A percentile compares a stretch with the other conserved stretches of the same genome.
Conservation (phyloP, 2,797 vertebrate genomes). For the Borostomias antarcticus region DNA sequence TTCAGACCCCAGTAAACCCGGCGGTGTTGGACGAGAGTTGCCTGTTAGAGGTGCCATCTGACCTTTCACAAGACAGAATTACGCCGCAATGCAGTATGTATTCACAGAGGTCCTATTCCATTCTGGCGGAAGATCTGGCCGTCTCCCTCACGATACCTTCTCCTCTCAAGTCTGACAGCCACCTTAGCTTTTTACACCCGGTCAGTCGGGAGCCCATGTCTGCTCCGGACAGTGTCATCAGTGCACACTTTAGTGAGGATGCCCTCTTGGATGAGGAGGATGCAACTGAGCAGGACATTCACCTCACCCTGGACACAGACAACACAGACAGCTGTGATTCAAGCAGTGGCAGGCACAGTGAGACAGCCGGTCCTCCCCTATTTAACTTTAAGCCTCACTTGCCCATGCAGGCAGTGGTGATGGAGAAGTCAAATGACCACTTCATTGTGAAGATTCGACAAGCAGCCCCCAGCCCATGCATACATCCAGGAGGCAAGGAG, state of each 20-base stretch:
- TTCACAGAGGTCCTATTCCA: conserved; percentile 79
- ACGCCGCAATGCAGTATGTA: conserved; percentile 45
- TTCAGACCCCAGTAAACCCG: conserved; percentile 80
- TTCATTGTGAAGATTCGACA: conserved; percentile 96
- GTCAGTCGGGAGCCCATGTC: conserved; percentile 66
- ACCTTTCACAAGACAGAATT: conserved; percentile 58
- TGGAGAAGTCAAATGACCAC: conserved; percentile 96
- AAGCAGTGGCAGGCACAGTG: conserved; percentile 73
- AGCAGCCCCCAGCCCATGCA: conserved; percentile 37
- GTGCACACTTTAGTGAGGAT: conserved; percentile 90
- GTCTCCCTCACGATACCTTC: conserved; percentile 97
- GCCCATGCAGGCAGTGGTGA: conserved; percentile 94
- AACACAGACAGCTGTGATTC: conserved; percentile 90
- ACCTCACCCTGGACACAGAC: conserved; percentile 92
- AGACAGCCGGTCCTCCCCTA: conserved; percentile 40
- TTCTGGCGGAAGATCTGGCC: conserved; percentile 92
- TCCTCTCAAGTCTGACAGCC: conserved; percentile 94
- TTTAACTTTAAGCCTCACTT: conserved; percentile 88
- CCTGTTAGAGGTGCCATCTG: conserved; percentile 88
- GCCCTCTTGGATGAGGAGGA: conserved; percentile 91
- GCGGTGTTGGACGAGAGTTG: conserved; percentile 93
- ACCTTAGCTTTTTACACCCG: conserved; percentile 92
- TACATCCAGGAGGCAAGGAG: conserved; percentile 36
- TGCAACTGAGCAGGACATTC: conserved; percentile 92
- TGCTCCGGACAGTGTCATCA: conserved; percentile 86